These are phyloP conservation scores for Leucophenga maculata DNA, from an alignment of 2,888 invertebrate genomes.

Conservation along the genomic window DNA sequence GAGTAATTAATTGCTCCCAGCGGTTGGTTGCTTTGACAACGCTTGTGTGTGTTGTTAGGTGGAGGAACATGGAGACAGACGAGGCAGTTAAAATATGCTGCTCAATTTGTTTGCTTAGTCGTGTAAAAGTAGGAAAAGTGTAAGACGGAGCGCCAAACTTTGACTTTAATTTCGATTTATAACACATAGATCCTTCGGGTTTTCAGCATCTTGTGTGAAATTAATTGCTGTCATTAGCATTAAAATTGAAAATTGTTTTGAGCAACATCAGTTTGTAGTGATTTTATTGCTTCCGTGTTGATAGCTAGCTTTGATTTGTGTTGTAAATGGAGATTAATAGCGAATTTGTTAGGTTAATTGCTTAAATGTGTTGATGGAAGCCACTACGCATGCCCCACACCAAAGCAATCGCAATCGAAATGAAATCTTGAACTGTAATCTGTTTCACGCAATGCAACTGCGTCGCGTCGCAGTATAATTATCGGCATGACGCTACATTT, in stretches of 20 bases:
- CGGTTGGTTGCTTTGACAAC: constrained; percentile 53
- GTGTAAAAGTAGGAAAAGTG: not conserved
- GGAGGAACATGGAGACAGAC: constrained; percentile 14
- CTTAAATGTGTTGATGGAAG: not conserved
- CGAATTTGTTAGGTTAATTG: constrained; percentile 33
- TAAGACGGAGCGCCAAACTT: constrained; percentile 17
- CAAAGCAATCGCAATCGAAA: no score
- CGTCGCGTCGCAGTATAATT: not conserved
- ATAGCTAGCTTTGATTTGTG: constrained; percentile 31
- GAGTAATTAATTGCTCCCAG: constrained; percentile 67
- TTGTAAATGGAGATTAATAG: constrained; percentile 57
- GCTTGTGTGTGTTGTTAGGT: not conserved
- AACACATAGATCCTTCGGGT: constrained; percentile 19
- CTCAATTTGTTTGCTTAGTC: constrained; percentile 54
- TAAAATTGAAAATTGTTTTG: constrained; percentile 41
- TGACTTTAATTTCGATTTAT: constrained; percentile 36
- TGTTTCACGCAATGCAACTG: no score
- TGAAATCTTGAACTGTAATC: no score
- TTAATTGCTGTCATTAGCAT: constrained; percentile 62
- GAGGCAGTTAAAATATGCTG: constrained; percentile 58
- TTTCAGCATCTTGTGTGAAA: constrained; percentile 37
- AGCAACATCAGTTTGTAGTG: constrained; percentile 63
- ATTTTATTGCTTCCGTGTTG: constrained; percentile 64
- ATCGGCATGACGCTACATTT: constrained; percentile 18
- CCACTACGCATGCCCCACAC: not conserved